These are phyloP conservation scores for Notarius lentiginosus DNA, from an alignment of 2,113 vertebrate species.

Conservation along the genomic window DNA sequence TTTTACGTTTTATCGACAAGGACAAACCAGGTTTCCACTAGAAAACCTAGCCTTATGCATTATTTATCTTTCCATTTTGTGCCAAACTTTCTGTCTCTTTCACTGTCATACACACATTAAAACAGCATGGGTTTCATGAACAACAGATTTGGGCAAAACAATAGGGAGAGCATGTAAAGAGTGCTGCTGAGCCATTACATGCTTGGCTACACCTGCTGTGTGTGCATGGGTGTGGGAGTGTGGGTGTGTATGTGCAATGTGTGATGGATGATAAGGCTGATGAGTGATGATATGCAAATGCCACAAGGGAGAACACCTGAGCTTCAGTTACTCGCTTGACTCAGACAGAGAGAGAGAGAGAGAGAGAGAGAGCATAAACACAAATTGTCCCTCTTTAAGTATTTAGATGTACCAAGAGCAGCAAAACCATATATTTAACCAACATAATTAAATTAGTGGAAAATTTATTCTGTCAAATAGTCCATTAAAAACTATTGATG, in stretches of 20 bases:
- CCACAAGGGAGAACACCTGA: slow-evolving; percentile 74
- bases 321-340: slow-evolving; percentile 53
- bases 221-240: slow-evolving; percentile 16
- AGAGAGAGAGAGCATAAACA: background rate
- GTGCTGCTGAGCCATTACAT: slow-evolving; percentile 40
- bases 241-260: slow-evolving; percentile 63
- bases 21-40: background rate
- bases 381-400: background rate
- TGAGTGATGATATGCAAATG: slow-evolving; percentile 70
- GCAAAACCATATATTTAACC: background rate
- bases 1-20: background rate
- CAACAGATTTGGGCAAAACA: slow-evolving; percentile 9
- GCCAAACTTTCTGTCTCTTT: background rate
- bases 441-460: background rate
- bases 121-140: slow-evolving; percentile 1
- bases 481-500: slow-evolving; percentile 31
- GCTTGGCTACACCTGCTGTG: slow-evolving; percentile 34
- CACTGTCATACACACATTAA: background rate
- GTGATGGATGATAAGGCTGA: slow-evolving; percentile 75
- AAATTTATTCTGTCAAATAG: background rate
- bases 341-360: background rate
- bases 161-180: slow-evolving; percentile 22
- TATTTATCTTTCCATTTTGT: background rate
- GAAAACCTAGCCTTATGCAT: background rate
- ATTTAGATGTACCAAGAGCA: background rate